Evolutionary conservation across 2,888 invertebrate species (phyloP).

Genomic region (Morpho helenor): DNA sequence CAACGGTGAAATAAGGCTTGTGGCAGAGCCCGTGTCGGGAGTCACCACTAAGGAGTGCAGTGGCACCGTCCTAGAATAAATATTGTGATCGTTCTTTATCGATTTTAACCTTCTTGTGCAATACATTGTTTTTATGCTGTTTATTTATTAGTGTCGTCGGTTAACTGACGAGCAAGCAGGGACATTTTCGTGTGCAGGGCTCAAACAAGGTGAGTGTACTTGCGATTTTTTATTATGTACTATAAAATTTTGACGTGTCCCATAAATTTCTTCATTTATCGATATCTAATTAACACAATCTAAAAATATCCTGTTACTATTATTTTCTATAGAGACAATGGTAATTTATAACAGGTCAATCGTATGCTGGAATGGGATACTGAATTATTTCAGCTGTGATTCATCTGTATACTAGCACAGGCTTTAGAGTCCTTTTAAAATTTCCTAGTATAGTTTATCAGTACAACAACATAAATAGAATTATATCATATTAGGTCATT

Average conservation of each 20-base stretch:
- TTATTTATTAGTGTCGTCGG: slow-evolving; percentile 62
- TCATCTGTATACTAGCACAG: slow-evolving; percentile 20
- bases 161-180: slow-evolving; percentile 53
- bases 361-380: slow-evolving; percentile 12
- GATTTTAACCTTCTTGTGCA: slow-evolving; percentile 63
- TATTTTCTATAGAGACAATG: no score
- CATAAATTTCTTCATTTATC: slow-evolving; percentile 13
- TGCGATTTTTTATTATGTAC: neutral
- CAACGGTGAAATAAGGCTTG: slow-evolving; percentile 50
- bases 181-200: slow-evolving; percentile 67
- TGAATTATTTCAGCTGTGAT: slow-evolving; percentile 26
- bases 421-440: slow-evolving; percentile 19
- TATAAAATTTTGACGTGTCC: slow-evolving; percentile 9
- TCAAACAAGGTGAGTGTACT: slow-evolving; percentile 58
- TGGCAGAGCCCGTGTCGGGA: slow-evolving; percentile 43
- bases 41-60: slow-evolving; percentile 40
- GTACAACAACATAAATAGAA: no score
- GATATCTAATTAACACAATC: slow-evolving; percentile 25
- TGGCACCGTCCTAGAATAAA: slow-evolving; percentile 47
- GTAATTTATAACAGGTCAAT: no score
- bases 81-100: slow-evolving; percentile 61
- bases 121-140: slow-evolving; percentile 65
- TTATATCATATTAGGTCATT: neutral
- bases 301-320: slow-evolving; percentile 24
- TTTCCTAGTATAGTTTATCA: neutral